Conservation (phyloP, 2,797 vertebrate species). For the Nyctibius grandis region DNA sequence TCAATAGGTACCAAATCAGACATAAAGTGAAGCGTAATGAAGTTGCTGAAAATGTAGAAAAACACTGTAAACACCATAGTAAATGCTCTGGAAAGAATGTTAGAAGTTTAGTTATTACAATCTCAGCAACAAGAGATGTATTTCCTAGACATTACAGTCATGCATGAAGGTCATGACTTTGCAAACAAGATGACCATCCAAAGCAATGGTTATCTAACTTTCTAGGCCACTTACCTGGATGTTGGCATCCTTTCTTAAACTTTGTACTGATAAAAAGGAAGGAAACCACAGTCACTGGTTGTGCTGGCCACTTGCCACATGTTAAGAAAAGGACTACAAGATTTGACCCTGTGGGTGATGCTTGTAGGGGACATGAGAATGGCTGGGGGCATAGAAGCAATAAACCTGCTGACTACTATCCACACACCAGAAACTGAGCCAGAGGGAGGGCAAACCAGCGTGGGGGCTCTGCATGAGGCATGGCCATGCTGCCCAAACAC, state of each 20-base stretch:
- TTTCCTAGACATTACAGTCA: not conserved
- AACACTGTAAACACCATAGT: rapidly evolving
- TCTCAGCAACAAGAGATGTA: not conserved
- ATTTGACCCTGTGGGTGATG: not conserved
- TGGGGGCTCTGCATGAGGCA: not conserved
- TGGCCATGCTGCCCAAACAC: rapidly evolving
- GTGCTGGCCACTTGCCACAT: rapidly evolving
- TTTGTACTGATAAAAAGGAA: not conserved
- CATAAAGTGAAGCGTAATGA: not conserved
- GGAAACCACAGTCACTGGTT: not conserved
- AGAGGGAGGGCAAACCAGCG: not conserved
- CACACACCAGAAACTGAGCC: not conserved
- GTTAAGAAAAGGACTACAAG: not conserved
- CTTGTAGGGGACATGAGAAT: not conserved
- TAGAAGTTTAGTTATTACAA: not conserved
- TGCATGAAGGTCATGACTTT: not conserved
- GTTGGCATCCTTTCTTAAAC: not conserved
- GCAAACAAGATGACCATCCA: not conserved
- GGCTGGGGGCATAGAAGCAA: not conserved
- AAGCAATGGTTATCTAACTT: not conserved
- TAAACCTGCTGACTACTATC: not conserved
- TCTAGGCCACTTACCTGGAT: not conserved
- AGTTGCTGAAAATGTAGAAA: not conserved
- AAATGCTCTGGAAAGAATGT: not conserved
- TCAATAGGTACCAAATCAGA: not conserved